phyloP scores from a whole-genome alignment of 2,113 vertebrate genomes.

The Nycticryphes semicollaris region DNA sequence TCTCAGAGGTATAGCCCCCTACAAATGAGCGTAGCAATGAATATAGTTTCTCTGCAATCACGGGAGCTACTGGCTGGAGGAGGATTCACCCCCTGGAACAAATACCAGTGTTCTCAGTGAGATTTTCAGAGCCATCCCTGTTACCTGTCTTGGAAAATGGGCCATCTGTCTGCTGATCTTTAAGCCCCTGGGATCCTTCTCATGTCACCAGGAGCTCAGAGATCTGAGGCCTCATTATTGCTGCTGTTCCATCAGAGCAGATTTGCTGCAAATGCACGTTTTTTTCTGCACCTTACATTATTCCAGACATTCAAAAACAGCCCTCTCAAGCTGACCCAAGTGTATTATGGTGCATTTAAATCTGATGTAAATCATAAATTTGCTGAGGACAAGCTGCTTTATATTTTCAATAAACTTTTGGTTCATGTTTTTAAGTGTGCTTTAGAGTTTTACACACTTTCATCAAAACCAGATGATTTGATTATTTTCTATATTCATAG shows the following conservation, averaged over 20 bases:
- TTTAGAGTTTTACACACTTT: constrained; percentile 42
- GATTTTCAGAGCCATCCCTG: background rate
- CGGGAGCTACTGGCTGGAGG: background rate
- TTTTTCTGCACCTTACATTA: constrained; percentile 10
- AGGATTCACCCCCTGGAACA: background rate
- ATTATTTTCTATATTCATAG: constrained; percentile 27
- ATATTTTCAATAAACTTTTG: constrained; percentile 46
- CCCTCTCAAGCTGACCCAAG: constrained; percentile 21
- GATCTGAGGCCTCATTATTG: constrained; percentile 3
- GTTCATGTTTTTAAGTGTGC: constrained; percentile 17
- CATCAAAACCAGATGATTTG: constrained; percentile 49
- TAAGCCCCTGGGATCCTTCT: background rate
- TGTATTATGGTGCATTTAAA: constrained; percentile 23
- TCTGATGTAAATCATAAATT: constrained; percentile 31
- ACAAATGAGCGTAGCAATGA: background rate
- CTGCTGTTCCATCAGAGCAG: background rate
- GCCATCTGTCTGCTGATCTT: background rate
- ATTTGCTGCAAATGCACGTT: background rate
- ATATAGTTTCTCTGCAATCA: background rate
- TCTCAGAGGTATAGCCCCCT: background rate
- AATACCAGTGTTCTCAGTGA: background rate
- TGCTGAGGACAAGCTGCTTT: constrained; percentile 37
- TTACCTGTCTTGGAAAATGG: constrained; percentile 6
- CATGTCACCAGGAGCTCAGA: constrained; percentile 19
- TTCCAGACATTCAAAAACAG: background rate